These are phyloP conservation scores for Emesis furor DNA, from an alignment of 2,888 invertebrate genomes.

Conservation along the genomic window DNA sequence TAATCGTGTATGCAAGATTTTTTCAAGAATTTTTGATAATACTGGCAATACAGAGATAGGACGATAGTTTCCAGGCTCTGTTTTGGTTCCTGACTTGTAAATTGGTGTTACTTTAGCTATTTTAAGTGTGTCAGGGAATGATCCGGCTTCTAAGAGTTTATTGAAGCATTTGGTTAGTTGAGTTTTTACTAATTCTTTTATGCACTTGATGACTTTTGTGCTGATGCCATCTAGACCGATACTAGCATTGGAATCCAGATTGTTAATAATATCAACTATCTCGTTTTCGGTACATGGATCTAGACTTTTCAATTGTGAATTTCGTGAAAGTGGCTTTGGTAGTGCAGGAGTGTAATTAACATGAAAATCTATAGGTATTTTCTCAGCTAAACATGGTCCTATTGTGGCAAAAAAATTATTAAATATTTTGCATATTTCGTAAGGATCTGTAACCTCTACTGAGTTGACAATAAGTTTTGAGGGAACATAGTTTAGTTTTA, in stretches of 20 bases:
- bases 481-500: no score
- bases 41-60: no score
- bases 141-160: not conserved
- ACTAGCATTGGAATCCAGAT: not conserved
- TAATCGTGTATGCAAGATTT: not conserved
- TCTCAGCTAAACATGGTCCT: not conserved
- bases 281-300: not conserved
- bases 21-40: no score
- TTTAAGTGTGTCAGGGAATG: not conserved
- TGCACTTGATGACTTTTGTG: no score
- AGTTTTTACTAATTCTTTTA: not conserved
- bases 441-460: not conserved
- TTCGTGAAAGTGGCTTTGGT: not conserved
- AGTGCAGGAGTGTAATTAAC: not conserved
- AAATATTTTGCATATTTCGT: conserved; percentile 1
- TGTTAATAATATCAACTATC: not conserved
- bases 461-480: not conserved
- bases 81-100: no score
- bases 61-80: no score
- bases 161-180: not conserved
- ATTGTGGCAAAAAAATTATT: not conserved
- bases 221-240: not conserved
- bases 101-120: no score
- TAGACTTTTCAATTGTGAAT: not conserved
- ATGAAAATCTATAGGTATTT: not conserved